A percentile compares a stretch with the other conserved stretches of the same genome.
Conservation (phyloP, 2,113 vertebrate genomes). For the Planiliza haematocheilus region DNA sequence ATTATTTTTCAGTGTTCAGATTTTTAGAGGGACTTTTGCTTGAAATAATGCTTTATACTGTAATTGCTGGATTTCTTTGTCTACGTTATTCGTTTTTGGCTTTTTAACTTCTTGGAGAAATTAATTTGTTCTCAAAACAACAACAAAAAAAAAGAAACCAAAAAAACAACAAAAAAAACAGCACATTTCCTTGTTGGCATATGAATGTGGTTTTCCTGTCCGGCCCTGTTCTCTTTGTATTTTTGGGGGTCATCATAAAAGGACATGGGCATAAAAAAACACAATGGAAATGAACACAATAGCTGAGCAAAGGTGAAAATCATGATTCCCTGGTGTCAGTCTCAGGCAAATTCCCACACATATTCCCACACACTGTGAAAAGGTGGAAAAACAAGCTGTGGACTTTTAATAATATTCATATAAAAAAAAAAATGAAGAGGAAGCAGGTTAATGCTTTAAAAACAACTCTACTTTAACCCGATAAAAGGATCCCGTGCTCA, state of each 20-base stretch:
- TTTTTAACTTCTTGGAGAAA: not conserved
- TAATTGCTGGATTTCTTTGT: too few relatives aligned
- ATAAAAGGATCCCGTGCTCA: not conserved
- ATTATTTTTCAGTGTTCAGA: too few relatives aligned
- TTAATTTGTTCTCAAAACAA: constrained; percentile 21
- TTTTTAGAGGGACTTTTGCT: too few relatives aligned
- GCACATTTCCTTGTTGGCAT: constrained; percentile 80
- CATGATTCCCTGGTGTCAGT: constrained; percentile 64
- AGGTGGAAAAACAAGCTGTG: constrained; percentile 13
- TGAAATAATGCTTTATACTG: too few relatives aligned
- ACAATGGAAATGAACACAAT: constrained; percentile 83
- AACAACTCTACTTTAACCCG: not conserved
- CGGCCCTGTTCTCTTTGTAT: constrained; percentile 74
- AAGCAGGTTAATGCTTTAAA: not conserved
- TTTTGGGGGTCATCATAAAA: constrained; percentile 77
- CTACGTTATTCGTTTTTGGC: not conserved
- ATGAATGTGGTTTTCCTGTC: constrained; percentile 79
- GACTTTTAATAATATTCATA: not conserved
- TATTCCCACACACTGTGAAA: constrained; percentile 69
- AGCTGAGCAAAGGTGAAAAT: constrained; percentile 67
- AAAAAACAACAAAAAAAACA: constrained; percentile 21
- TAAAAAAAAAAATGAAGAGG: not conserved
- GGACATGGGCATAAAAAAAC: constrained; percentile 74
- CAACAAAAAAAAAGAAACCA: not conserved
- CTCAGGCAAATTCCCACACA: constrained; percentile 48